Conservation (phyloP, 2,113 vertebrate genomes). For the Oryzias celebensis region DNA sequence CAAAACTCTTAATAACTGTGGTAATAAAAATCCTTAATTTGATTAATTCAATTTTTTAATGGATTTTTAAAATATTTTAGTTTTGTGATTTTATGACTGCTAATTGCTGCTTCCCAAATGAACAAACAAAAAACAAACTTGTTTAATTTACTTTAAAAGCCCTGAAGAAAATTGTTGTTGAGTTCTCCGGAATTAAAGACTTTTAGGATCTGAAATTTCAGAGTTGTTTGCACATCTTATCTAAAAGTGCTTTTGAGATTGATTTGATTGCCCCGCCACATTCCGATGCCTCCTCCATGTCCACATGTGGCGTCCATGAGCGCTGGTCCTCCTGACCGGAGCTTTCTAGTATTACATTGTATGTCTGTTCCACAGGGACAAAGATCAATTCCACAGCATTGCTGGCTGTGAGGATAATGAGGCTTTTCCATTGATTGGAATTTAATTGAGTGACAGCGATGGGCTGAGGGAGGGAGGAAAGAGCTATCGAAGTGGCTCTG, state of each 20-base stretch:
- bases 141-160: too few species aligned
- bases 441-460: conserved; percentile 70
- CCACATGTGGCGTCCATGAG: conserved; percentile 4
- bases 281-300: background rate
- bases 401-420: conserved; percentile 67
- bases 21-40: too few species aligned
- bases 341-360: conserved; percentile 51
- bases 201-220: too few species aligned
- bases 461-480: conserved; percentile 45
- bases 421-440: conserved; percentile 71
- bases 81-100: too few species aligned
- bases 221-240: background rate
- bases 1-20: too few species aligned
- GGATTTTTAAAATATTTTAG: too few species aligned
- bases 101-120: too few species aligned
- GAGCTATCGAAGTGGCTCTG: conserved; percentile 51
- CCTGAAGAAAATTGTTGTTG: too few species aligned
- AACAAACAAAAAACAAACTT: too few species aligned
- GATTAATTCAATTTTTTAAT: too few species aligned
- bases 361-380: conserved; percentile 38
- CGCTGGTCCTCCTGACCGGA: conserved; percentile 12
- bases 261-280: background rate
- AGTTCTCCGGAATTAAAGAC: too few species aligned
- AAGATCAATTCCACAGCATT: conserved; percentile 63
- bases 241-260: background rate